Percentiles rank a stretch among this genome's conserved stretches.
phyloP scores from a whole-genome alignment of 2,797 vertebrate species.

The Galaxias olidus region DNA sequence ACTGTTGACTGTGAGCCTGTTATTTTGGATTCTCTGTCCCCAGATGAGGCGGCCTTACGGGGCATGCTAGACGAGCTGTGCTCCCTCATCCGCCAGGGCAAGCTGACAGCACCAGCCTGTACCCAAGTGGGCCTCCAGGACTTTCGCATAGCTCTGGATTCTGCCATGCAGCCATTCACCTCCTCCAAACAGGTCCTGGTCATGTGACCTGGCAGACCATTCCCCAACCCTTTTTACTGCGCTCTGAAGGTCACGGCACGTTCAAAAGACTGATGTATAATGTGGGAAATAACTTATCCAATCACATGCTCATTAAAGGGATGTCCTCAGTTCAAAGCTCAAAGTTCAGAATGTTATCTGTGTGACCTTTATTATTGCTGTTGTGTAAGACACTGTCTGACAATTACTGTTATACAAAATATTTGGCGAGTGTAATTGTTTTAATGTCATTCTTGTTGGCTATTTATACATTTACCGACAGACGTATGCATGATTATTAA shows the following conservation, averaged over 20 bases:
- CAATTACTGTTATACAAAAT: neutral
- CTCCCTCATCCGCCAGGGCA: slow-evolving; percentile 78
- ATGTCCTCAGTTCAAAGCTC: slow-evolving; percentile 20
- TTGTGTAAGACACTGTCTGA: slow-evolving; percentile 1
- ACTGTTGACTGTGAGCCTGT: too few relatives aligned
- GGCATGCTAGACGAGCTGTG: slow-evolving; percentile 85
- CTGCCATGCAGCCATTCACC: slow-evolving; percentile 81
- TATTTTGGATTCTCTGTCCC: slow-evolving; percentile 3
- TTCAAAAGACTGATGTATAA: neutral
- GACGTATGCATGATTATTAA: neutral
- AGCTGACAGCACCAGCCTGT: slow-evolving; percentile 79
- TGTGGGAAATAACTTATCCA: neutral
- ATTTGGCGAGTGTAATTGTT: neutral
- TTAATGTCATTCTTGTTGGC: neutral
- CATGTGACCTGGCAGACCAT: slow-evolving; percentile 69
- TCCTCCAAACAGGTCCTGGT: slow-evolving; percentile 89
- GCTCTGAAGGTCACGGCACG: neutral
- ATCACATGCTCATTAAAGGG: slow-evolving; percentile 40
- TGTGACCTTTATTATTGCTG: slow-evolving; percentile 5
- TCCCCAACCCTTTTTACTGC: too few relatives aligned
- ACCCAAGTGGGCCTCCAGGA: slow-evolving; percentile 77
- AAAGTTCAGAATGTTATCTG: slow-evolving; percentile 38
- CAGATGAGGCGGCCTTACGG: slow-evolving; percentile 60
- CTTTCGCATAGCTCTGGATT: slow-evolving; percentile 78
- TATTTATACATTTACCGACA: neutral